These are phyloP conservation scores for Nomia melanderi DNA, from an alignment of 1,140 invertebrate species.

Conservation along the genomic window DNA sequence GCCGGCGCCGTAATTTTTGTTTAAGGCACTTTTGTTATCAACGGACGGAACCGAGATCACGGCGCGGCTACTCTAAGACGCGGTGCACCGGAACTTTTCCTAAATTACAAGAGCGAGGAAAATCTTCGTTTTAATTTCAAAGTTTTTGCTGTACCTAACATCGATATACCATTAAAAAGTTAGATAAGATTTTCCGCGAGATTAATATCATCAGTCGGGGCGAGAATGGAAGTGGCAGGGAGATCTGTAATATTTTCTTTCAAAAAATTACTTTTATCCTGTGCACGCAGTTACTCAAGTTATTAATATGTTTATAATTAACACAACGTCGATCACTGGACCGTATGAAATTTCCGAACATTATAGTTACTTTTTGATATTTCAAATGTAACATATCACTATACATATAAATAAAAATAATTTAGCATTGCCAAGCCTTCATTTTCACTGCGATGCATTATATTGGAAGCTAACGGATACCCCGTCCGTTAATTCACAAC, in stretches of 20 bases:
- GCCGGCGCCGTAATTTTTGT: background rate
- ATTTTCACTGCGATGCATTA: no score
- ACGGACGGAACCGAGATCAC: background rate
- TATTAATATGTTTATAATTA: no score
- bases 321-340: no score
- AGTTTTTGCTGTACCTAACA: conserved; percentile 31
- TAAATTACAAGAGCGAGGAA: conserved; percentile 8
- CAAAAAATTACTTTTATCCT: background rate
- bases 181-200: conserved; percentile 34
- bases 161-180: conserved; percentile 44
- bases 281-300: no score
- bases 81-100: conserved; percentile 6
- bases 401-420: no score
- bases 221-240: background rate
- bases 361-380: no score
- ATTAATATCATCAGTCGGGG: conserved; percentile 11
- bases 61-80: background rate
- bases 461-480: no score
- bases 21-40: conserved; percentile 23
- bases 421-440: no score
- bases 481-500: no score
- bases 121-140: conserved; percentile 32
- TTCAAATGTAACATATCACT: no score
- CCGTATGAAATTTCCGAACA: no score
- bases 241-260: background rate